Evolutionary conservation across 30 jellyfish, hydroid and myxozoan species (phyloP).

Genomic region (Pelagia noctiluca): DNA sequence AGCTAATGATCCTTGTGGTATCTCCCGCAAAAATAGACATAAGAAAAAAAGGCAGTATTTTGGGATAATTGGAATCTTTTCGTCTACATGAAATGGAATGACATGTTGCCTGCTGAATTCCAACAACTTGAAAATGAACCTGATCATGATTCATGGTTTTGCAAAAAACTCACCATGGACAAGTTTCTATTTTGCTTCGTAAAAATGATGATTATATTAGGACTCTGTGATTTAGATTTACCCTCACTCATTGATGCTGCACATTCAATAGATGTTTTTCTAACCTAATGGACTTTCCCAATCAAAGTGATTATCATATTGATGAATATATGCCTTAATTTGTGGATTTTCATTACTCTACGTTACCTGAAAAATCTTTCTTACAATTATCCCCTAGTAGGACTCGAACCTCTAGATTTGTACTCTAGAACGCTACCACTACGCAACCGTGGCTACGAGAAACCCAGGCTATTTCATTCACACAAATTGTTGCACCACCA

Average conservation of each 20-base stretch:
- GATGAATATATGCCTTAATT: constrained; percentile 16
- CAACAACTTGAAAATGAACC: background rate
- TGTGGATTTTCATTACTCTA: constrained; percentile 2
- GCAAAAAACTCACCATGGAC: background rate
- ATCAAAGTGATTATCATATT: constrained; percentile 21
- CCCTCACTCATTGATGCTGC: constrained; percentile 12
- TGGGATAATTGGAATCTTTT: background rate
- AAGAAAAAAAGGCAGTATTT: background rate
- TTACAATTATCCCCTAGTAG: constrained; percentile 1
- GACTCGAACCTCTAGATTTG: too few species aligned
- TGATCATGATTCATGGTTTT: background rate
- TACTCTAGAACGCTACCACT: too few species aligned
- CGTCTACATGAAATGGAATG: constrained; percentile 53
- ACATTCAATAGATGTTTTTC: constrained; percentile 14
- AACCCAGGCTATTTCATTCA: background rate
- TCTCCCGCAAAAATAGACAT: constrained; percentile 36
- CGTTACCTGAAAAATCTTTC: constrained; percentile 4
- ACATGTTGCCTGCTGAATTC: constrained; percentile 14
- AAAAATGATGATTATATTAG: background rate
- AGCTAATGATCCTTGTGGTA: constrained; percentile 34
- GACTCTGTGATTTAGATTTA: constrained; percentile 10
- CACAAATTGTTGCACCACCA: too few species aligned
- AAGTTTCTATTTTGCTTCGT: constrained; percentile 1
- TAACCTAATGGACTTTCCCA: constrained; percentile 23
- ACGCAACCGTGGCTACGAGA: too few species aligned